These are phyloP conservation scores for Turritopsis dohrnii DNA, from an alignment of 30 jellyfish, hydroid and myxozoan species.

Conservation along the genomic window DNA sequence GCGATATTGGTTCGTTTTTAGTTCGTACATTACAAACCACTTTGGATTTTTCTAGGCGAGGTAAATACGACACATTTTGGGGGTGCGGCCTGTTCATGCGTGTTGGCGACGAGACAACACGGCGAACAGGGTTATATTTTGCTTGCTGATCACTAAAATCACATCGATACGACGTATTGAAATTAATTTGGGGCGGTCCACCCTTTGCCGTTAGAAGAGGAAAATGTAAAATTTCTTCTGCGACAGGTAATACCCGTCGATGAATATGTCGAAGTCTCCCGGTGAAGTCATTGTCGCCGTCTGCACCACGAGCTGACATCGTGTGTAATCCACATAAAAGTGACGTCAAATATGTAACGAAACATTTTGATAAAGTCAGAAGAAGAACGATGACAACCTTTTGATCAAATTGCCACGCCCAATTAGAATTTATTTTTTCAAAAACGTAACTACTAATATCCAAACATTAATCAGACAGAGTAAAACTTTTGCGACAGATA, in stretches of 20 bases:
- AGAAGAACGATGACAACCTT: no score
- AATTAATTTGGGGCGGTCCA: not conserved
- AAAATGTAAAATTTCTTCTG: not conserved
- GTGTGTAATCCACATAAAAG: not conserved
- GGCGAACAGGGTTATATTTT: not conserved
- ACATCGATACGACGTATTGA: constrained; percentile 5
- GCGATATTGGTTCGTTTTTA: not conserved
- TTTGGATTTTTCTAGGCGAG: not conserved
- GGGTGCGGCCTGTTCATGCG: not conserved
- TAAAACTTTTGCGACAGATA: no score
- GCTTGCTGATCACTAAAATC: not conserved
- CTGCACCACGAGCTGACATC: not conserved
- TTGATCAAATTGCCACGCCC: no score
- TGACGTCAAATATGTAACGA: not conserved
- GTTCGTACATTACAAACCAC: not conserved
- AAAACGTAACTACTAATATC: no score
- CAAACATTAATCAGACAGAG: no score
- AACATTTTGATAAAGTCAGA: no score
- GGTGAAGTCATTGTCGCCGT: not conserved
- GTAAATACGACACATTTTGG: not conserved
- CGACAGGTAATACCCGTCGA: not conserved
- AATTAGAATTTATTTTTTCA: no score
- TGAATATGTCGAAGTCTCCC: not conserved
- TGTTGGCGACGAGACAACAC: not conserved
- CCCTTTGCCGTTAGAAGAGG: not conserved